Conservation (phyloP, 37 sponge, comb jelly and placozoan species). For the Ianthella basta region DNA sequence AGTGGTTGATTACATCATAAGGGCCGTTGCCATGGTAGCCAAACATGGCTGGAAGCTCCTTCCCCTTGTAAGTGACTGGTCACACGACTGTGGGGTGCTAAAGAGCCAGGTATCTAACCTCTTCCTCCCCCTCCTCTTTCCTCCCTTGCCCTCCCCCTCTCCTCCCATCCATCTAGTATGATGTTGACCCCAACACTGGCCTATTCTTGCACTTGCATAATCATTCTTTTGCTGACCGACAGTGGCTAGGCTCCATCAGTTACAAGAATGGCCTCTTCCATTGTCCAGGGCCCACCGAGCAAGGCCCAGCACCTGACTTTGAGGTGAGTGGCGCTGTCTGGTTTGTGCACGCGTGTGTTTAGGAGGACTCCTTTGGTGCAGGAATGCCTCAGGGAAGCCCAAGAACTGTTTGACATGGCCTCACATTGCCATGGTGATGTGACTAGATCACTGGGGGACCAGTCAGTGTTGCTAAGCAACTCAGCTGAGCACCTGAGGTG, state of each 20-base stretch:
- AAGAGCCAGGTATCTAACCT: neutral
- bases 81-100: neutral
- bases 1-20: constrained; percentile 64
- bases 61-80: constrained; percentile 59
- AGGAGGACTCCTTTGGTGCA: constrained; percentile 5
- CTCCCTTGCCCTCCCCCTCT: neutral
- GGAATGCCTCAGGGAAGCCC: constrained; percentile 52
- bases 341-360: neutral
- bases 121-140: neutral
- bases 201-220: constrained; percentile 62
- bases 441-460: constrained; percentile 30
- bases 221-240: constrained; percentile 49
- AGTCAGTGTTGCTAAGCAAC: constrained; percentile 50
- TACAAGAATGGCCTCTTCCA: constrained; percentile 47
- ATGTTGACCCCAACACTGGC: constrained; percentile 73
- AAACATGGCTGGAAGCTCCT: constrained; percentile 90
- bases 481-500: constrained; percentile 74
- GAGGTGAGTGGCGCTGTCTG: constrained; percentile 3
- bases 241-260: constrained; percentile 73
- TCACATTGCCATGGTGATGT: constrained; percentile 13
- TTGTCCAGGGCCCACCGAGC: constrained; percentile 30
- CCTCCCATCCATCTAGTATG: constrained; percentile 31
- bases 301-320: constrained; percentile 15
- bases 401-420: constrained; percentile 41
- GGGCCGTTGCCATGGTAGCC: constrained; percentile 85